These are phyloP conservation scores for Saguinus midas DNA, from an alignment of 2,113 vertebrate species.

Conservation along the genomic window DNA sequence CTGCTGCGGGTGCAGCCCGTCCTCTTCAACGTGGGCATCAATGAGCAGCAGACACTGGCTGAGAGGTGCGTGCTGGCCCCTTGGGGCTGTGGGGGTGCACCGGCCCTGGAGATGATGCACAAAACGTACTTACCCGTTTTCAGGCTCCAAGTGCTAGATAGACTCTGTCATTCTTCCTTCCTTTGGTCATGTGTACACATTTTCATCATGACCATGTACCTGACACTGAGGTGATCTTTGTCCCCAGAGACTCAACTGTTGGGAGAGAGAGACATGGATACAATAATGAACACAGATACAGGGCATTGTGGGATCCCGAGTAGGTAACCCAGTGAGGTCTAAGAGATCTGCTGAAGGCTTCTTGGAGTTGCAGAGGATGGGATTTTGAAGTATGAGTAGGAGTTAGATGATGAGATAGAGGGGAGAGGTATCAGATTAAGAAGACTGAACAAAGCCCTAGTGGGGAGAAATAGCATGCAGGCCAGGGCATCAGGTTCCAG, in stretches of 20 bases:
- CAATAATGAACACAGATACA: neutral
- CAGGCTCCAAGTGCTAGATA: accelerated
- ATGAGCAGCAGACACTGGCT: conserved; percentile 97
- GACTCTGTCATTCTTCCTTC: neutral
- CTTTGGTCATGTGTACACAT: neutral
- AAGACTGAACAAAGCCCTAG: neutral
- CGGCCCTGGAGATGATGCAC: accelerated
- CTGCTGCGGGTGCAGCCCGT: conserved; percentile 97
- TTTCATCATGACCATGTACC: neutral
- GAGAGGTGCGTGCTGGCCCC: conserved; percentile 89
- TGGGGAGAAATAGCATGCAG: neutral
- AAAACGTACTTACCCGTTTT: accelerated
- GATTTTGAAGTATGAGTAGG: neutral
- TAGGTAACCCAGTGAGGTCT: accelerated
- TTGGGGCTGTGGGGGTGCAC: accelerated
- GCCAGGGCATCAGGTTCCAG: neutral
- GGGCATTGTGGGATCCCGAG: neutral
- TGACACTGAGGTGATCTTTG: neutral
- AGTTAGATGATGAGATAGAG: neutral
- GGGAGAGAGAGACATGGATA: neutral
- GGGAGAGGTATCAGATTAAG: neutral
- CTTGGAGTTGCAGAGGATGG: neutral
- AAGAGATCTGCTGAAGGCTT: neutral
- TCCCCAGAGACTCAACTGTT: neutral
- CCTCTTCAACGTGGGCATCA: conserved; percentile 98